A percentile compares a stretch with the other conserved stretches of the same genome.
phyloP scores from a whole-genome alignment of 1,140 invertebrate genomes.

The Drosophila micromelanica region DNA sequence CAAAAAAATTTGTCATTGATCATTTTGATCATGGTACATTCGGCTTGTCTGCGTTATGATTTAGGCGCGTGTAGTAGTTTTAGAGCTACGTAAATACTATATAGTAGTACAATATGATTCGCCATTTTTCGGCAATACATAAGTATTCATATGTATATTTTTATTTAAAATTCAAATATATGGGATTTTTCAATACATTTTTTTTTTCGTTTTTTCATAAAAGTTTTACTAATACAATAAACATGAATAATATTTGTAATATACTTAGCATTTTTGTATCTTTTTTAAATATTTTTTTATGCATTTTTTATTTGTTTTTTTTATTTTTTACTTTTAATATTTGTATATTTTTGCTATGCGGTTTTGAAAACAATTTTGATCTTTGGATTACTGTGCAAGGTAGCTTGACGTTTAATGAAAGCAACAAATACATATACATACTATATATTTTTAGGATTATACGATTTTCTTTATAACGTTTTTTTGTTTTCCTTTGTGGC shows the following conservation, averaged over 20 bases:
- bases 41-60: slow-evolving; percentile 7
- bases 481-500: slow-evolving; percentile 37
- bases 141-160: slow-evolving; percentile 24
- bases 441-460: slow-evolving; percentile 14
- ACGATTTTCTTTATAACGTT: slow-evolving; percentile 5
- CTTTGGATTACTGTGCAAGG: slow-evolving; percentile 76
- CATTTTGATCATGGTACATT: slow-evolving; percentile 8
- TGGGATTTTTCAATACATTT: slow-evolving; percentile 38
- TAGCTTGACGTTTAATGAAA: slow-evolving; percentile 67
- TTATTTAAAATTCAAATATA: slow-evolving; percentile 67
- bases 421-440: slow-evolving; percentile 47
- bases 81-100: slow-evolving; percentile 46
- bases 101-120: slow-evolving; percentile 38
- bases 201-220: no score
- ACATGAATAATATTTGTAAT: slow-evolving; percentile 71
- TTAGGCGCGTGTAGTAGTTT: slow-evolving; percentile 19
- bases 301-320: slow-evolving; percentile 1
- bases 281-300: slow-evolving; percentile 4
- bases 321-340: slow-evolving; percentile 28
- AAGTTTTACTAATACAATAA: slow-evolving; percentile 76
- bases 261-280: slow-evolving; percentile 48
- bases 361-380: slow-evolving; percentile 74
- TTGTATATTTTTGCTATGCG: slow-evolving; percentile 77
- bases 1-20: slow-evolving; percentile 6
- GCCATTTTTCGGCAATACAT: slow-evolving; percentile 22